Evolutionary conservation across 2,888 invertebrate species (phyloP).

Genomic region (Spodoptera exigua): DNA sequence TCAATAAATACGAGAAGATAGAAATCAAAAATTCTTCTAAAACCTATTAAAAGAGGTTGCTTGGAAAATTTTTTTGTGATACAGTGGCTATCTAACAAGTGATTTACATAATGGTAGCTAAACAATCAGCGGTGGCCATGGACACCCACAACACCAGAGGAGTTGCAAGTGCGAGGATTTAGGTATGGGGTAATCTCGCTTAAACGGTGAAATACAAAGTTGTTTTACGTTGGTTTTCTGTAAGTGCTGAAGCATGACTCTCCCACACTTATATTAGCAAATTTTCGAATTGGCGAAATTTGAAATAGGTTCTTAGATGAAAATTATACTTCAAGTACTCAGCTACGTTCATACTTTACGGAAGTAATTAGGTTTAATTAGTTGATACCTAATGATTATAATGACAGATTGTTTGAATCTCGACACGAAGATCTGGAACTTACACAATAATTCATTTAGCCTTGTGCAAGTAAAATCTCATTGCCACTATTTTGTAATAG

Average conservation of each 20-base stretch:
- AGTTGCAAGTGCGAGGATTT: no score
- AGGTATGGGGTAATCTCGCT: no score
- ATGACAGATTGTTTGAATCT: slow-evolving; percentile 28
- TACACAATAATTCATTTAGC: slow-evolving; percentile 37
- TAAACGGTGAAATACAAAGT: no score
- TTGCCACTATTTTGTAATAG: slow-evolving; percentile 35
- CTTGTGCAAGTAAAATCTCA: slow-evolving; percentile 40
- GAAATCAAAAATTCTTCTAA: not conserved
- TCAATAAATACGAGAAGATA: not conserved
- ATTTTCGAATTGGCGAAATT: not conserved
- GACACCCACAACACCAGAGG: no score
- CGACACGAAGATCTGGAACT: slow-evolving; percentile 31
- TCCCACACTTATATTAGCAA: no score
- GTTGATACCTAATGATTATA: slow-evolving; percentile 17
- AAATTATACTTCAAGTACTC: slow-evolving; percentile 4
- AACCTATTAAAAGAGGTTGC: no score
- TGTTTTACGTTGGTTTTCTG: no score
- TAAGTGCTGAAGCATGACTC: no score
- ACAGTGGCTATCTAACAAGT: no score
- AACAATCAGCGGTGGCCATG: no score
- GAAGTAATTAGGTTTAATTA: slow-evolving; percentile 45
- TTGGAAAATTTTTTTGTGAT: no score
- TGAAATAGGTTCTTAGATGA: not conserved
- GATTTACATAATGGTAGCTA: no score
- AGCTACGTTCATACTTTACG: slow-evolving; percentile 3